Evolutionary conservation across 2,113 vertebrate species (phyloP).

Genomic region (Montifringilla adamsi): DNA sequence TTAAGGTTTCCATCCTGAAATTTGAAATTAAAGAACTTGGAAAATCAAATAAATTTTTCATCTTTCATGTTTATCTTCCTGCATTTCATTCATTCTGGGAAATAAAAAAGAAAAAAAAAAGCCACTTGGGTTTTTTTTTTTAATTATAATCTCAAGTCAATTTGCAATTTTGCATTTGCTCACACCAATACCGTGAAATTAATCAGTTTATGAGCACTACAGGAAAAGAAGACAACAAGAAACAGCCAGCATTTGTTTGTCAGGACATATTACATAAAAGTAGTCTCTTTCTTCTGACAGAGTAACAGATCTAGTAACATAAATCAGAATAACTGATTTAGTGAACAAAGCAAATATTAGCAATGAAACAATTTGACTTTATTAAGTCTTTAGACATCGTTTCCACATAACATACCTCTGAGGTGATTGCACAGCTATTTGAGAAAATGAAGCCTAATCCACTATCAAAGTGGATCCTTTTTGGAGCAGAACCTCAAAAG

Average conservation of each 20-base stretch:
- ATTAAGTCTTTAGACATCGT: neutral
- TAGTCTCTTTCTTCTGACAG: neutral
- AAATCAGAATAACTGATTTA: neutral
- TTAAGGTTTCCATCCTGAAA: neutral
- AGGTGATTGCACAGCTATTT: neutral
- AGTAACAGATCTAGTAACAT: neutral
- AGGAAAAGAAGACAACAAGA: neutral
- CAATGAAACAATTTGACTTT: neutral
- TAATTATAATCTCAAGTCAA: neutral
- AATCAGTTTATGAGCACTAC: neutral
- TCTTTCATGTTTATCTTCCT: neutral
- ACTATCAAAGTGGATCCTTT: neutral
- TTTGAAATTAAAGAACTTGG: neutral
- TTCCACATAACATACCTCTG: neutral
- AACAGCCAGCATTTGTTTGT: neutral
- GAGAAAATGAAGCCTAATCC: neutral
- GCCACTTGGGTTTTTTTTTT: neutral
- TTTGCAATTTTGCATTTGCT: neutral
- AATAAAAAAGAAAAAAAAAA: neutral
- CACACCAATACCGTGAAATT: neutral
- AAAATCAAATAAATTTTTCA: neutral
- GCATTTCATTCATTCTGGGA: neutral
- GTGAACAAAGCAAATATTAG: neutral
- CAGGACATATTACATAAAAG: neutral
- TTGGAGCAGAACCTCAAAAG: neutral